Conservation (phyloP, 1,140 invertebrate species). For the Drosophila persimilis region DNA sequence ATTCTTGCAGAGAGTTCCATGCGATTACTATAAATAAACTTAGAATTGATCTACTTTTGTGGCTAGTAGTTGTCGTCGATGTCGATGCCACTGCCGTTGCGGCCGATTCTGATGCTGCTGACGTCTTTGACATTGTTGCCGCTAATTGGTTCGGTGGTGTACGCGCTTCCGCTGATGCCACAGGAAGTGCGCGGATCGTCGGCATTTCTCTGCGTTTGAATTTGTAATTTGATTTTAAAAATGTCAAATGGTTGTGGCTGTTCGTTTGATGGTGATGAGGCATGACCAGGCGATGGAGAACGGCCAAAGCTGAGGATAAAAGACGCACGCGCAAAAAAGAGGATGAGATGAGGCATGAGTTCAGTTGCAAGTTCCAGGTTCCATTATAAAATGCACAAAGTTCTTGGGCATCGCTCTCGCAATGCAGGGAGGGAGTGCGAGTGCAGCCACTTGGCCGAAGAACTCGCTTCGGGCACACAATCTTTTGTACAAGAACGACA, state of each 20-base stretch:
- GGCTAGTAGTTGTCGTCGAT: conserved; percentile 47
- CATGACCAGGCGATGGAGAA: conserved; percentile 55
- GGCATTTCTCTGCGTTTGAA: conserved; percentile 74
- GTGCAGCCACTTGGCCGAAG: conserved; percentile 48
- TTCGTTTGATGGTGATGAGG: conserved; percentile 63
- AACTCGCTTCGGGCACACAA: conserved; percentile 62
- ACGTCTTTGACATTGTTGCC: conserved; percentile 66
- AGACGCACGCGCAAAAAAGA: conserved; percentile 16
- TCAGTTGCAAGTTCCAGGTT: conserved; percentile 9
- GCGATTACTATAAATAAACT: conserved; percentile 79
- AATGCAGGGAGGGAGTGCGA: not conserved
- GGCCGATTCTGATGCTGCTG: conserved; percentile 33
- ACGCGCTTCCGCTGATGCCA: conserved; percentile 53
- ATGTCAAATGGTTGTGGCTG: conserved; percentile 77
- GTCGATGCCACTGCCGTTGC: conserved; percentile 13
- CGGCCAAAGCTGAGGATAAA: conserved; percentile 46
- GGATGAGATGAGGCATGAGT: conserved; percentile 16
- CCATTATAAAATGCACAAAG: conserved; percentile 48
- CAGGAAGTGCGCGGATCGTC: conserved; percentile 66
- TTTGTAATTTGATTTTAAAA: conserved; percentile 83
- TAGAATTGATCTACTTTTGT: conserved; percentile 74
- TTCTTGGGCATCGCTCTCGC: not conserved
- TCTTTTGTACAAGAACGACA: conserved; percentile 54
- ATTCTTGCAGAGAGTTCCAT: conserved; percentile 69
- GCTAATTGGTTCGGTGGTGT: conserved; percentile 61